phyloP scores from a whole-genome alignment of 2,888 invertebrate species.

The Tyria jacobaeae region DNA sequence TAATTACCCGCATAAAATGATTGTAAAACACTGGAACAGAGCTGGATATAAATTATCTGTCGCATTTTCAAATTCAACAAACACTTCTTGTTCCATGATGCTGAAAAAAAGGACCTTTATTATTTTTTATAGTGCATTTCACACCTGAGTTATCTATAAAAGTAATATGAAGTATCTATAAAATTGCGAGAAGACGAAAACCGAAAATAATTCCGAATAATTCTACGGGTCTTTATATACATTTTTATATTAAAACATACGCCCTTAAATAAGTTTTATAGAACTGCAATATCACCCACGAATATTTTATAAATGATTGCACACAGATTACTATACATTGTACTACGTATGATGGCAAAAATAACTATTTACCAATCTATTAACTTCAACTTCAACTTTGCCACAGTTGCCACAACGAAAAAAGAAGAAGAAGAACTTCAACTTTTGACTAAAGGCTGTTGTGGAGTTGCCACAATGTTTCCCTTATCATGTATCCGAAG shows the following conservation, averaged over 20 bases:
- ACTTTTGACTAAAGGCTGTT: too few relatives aligned
- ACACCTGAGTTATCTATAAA: too few relatives aligned
- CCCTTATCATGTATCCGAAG: too few relatives aligned
- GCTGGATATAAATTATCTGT: slow-evolving; percentile 95
- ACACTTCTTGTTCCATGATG: slow-evolving; percentile 57
- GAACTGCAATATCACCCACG: background rate
- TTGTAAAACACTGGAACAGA: slow-evolving; percentile 95
- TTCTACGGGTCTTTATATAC: background rate
- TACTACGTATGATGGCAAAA: too few relatives aligned
- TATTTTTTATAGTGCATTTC: too few relatives aligned
- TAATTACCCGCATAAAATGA: slow-evolving; percentile 95
- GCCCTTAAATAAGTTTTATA: background rate
- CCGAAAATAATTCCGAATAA: background rate
- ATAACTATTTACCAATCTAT: too few relatives aligned
- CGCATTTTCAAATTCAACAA: slow-evolving; percentile 58
- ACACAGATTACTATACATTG: background rate
- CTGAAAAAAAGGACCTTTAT: background rate
- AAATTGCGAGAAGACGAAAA: background rate
- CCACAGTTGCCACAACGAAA: too few relatives aligned
- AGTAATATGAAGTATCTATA: too few relatives aligned
- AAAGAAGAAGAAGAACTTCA: too few relatives aligned
- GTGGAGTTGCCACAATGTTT: too few relatives aligned
- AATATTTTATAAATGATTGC: background rate
- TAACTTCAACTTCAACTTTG: too few relatives aligned
- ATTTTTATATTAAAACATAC: background rate